These are phyloP conservation scores for Coracias cyanogaster DNA, from an alignment of 2,797 vertebrate species.

Conservation along the genomic window DNA sequence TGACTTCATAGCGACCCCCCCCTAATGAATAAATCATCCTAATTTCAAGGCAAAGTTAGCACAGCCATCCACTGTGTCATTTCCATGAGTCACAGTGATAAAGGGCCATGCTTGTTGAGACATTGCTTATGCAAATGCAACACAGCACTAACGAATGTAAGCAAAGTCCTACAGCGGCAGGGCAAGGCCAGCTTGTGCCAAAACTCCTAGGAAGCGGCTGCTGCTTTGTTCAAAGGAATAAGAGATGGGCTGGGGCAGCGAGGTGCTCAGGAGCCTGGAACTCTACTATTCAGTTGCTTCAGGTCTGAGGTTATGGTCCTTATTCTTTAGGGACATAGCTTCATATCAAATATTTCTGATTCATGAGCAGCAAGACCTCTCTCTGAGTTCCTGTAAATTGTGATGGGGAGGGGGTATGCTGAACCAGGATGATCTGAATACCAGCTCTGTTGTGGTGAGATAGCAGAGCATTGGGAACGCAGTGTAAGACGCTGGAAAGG, in stretches of 20 bases:
- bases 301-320: not conserved
- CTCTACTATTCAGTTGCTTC: not conserved
- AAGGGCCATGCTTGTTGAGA: constrained; percentile 11
- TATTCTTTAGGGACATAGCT: not conserved
- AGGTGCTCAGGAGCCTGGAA: not conserved
- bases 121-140: not conserved
- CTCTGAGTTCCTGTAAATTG: not conserved
- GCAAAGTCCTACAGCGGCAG: constrained; percentile 3
- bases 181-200: constrained; percentile 22
- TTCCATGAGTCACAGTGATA: not conserved
- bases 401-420: not conserved
- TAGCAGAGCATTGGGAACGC: too few relatives aligned
- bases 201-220: not conserved
- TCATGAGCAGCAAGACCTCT: not conserved
- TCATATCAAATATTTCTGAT: not conserved
- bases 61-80: not conserved
- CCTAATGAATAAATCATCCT: constrained; percentile 8
- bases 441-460: not conserved
- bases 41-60: not conserved
- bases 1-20: not conserved
- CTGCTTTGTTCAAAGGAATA: not conserved
- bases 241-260: not conserved
- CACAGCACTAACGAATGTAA: constrained; percentile 23
- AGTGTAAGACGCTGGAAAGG: not conserved
- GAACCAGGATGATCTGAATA: not conserved